These are phyloP conservation scores for Poliocrania exsul DNA, from an alignment of 2,797 vertebrate genomes.

Conservation along the genomic window DNA sequence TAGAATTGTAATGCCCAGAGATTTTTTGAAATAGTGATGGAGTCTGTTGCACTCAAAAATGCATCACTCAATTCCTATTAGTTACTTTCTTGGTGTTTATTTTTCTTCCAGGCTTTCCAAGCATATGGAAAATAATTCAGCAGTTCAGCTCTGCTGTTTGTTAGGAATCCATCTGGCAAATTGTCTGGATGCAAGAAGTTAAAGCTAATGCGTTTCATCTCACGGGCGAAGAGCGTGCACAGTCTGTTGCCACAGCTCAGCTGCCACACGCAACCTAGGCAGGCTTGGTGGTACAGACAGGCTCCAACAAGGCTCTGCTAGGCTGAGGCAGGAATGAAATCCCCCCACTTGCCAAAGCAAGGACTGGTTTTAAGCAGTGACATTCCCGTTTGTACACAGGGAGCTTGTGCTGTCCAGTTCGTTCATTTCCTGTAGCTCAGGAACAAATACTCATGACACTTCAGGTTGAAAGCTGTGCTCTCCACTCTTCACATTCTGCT, in stretches of 20 bases:
- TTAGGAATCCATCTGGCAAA: conserved; percentile 10
- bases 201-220: neutral
- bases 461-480: neutral
- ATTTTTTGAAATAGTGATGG: neutral
- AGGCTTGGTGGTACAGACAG: neutral
- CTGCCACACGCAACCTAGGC: neutral
- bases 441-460: neutral
- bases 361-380: neutral
- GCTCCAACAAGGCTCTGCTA: neutral
- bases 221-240: neutral
- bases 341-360: neutral
- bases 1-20: neutral
- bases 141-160: neutral
- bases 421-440: neutral
- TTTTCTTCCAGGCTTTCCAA: neutral
- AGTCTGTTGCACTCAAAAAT: neutral
- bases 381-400: neutral
- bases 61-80: neutral
- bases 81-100: neutral
- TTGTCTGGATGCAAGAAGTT: neutral
- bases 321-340: neutral
- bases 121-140: conserved; percentile 30
- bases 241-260: neutral
- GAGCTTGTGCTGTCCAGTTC: neutral
- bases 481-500: rapidly evolving